Conservation (phyloP, 2,888 invertebrate genomes). For the Entomobrya multifasciata region DNA sequence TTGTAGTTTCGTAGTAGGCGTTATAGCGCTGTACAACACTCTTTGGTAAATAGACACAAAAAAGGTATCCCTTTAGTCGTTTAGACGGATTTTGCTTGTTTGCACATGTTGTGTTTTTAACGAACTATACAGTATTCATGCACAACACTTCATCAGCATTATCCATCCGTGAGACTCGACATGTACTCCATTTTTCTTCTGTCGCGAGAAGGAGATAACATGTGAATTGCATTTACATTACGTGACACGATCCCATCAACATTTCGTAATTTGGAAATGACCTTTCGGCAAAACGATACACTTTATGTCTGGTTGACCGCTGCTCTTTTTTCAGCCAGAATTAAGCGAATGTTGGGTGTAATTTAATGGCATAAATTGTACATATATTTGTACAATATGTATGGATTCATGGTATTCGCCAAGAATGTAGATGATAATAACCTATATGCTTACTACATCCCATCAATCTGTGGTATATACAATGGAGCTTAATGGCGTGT, state of each 20-base stretch:
- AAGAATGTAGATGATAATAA: background rate
- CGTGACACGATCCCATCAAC: slow-evolving; percentile 4
- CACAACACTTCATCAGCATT: background rate
- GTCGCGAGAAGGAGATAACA: background rate
- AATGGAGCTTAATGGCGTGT: background rate
- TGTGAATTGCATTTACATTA: slow-evolving; percentile 5
- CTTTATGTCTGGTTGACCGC: slow-evolving; percentile 3
- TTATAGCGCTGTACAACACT: too few relatives aligned
- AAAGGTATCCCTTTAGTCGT: background rate
- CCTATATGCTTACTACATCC: too few relatives aligned
- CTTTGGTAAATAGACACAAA: too few relatives aligned
- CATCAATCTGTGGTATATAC: too few relatives aligned
- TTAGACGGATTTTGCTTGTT: background rate
- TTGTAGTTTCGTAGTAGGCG: too few relatives aligned
- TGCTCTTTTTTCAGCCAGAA: background rate
- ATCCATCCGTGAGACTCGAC: too few relatives aligned
- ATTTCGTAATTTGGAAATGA: slow-evolving; percentile 21
- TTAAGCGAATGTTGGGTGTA: too few relatives aligned
- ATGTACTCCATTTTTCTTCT: background rate
- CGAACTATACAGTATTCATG: background rate
- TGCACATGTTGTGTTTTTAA: background rate
- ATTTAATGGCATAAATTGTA: background rate
- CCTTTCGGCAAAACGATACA: background rate
- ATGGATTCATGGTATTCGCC: background rate
- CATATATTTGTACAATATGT: too few relatives aligned